Evolutionary conservation across 2,797 vertebrate genomes (phyloP).

Genomic region (Chelon labrosus): DNA sequence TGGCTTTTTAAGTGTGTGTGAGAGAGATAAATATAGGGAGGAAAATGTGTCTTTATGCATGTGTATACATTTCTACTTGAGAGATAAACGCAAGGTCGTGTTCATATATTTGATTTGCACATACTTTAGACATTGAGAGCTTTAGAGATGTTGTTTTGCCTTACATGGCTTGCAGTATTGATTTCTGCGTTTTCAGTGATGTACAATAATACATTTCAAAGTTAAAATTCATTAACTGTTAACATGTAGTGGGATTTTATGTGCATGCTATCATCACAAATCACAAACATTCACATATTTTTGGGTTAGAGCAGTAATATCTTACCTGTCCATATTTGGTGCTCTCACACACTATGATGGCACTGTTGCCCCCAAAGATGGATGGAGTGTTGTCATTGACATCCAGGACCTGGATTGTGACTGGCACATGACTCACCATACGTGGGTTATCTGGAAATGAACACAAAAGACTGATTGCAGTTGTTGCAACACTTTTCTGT

Average conservation of each 20-base stretch:
- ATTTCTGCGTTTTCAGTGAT: too few relatives aligned
- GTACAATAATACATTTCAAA: too few relatives aligned
- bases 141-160: too few relatives aligned
- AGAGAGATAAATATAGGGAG: not conserved
- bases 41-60: not conserved
- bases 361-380: conserved; percentile 86
- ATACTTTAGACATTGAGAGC: too few relatives aligned
- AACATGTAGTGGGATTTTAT: too few relatives aligned
- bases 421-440: conserved; percentile 87
- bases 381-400: conserved; percentile 93
- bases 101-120: not conserved
- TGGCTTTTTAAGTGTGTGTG: not conserved
- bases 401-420: conserved; percentile 92
- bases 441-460: conserved; percentile 87
- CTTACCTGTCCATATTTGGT: conserved; percentile 91
- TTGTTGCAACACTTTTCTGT: not conserved
- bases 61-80: not conserved
- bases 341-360: conserved; percentile 91
- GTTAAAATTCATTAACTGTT: too few relatives aligned
- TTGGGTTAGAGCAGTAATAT: not conserved
- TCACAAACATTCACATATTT: too few relatives aligned
- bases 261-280: too few relatives aligned
- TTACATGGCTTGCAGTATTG: too few relatives aligned
- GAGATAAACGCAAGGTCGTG: not conserved
- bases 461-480: not conserved